Percentiles rank a stretch among this genome's conserved stretches.
These are phyloP conservation scores for Rhagonycha lutea DNA, from an alignment of 2,888 invertebrate species.

Conservation along the genomic window DNA sequence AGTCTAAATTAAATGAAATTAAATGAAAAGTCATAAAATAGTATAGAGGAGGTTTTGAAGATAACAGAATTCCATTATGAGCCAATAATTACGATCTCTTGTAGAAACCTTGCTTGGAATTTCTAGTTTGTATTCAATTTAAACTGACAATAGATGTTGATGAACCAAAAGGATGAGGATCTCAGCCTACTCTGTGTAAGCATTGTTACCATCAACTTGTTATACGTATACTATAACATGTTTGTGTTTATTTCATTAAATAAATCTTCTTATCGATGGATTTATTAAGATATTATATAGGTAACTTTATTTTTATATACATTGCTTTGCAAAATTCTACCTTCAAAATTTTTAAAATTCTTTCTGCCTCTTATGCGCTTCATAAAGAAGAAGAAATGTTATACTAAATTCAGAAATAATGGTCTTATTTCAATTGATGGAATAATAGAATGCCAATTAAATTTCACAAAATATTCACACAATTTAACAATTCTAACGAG, in stretches of 20 bases:
- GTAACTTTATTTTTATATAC: background rate
- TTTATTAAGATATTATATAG: background rate
- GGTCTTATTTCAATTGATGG: background rate
- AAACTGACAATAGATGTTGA: constrained; percentile 49
- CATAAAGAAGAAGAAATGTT: background rate
- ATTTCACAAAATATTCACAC: background rate
- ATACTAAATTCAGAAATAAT: background rate
- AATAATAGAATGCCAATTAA: background rate
- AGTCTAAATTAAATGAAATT: constrained; percentile 15
- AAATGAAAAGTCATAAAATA: constrained; percentile 4
- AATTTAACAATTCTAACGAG: background rate
- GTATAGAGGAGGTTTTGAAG: constrained; percentile 6
- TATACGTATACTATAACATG: background rate
- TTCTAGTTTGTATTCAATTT: constrained; percentile 53
- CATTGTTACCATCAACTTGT: constrained; percentile 37
- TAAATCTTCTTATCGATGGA: background rate
- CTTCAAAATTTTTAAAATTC: background rate
- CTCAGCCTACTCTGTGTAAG: constrained; percentile 38
- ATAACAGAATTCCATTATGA: constrained; percentile 45
- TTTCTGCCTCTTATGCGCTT: too few species aligned
- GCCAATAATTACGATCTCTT: constrained; percentile 51
- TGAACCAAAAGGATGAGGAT: constrained; percentile 50
- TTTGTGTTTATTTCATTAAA: background rate
- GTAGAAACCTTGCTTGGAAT: constrained; percentile 45
- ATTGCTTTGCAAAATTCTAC: background rate